Conservation (phyloP, 2,113 vertebrate species). For the Leuciscus idus region DNA sequence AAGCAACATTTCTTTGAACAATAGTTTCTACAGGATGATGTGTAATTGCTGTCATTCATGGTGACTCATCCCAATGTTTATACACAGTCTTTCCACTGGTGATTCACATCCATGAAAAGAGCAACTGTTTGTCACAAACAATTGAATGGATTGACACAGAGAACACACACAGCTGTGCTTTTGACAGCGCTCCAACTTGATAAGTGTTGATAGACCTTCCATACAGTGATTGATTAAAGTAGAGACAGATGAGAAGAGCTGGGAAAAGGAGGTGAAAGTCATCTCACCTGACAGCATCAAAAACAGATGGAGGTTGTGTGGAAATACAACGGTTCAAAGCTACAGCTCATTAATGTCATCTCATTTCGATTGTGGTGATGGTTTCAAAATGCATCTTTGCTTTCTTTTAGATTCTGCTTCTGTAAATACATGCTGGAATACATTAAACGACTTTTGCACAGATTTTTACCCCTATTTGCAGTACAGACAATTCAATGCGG, state of each 20-base stretch:
- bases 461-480: background rate
- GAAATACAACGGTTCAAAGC: slow-evolving; percentile 23
- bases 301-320: background rate
- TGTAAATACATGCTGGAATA: background rate
- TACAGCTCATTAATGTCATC: slow-evolving; percentile 38
- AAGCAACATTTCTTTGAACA: background rate
- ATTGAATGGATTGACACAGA: background rate
- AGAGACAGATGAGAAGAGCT: slow-evolving; percentile 22
- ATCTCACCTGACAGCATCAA: slow-evolving; percentile 22
- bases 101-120: slow-evolving; percentile 16
- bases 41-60: background rate
- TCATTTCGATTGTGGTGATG: background rate
- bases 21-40: background rate
- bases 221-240: slow-evolving; percentile 31
- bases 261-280: background rate
- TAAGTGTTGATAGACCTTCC: slow-evolving; percentile 34
- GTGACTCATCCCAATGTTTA: slow-evolving; percentile 22
- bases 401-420: background rate
- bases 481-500: background rate
- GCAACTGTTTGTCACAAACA: slow-evolving; percentile 16
- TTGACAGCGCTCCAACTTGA: slow-evolving; percentile 27
- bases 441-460: background rate
- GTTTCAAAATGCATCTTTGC: background rate
- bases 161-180: slow-evolving; percentile 32
- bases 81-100: slow-evolving; percentile 6